These are phyloP conservation scores for Psammodynastes pulverulentus DNA, from an alignment of 2,113 vertebrate genomes.

Conservation along the genomic window DNA sequence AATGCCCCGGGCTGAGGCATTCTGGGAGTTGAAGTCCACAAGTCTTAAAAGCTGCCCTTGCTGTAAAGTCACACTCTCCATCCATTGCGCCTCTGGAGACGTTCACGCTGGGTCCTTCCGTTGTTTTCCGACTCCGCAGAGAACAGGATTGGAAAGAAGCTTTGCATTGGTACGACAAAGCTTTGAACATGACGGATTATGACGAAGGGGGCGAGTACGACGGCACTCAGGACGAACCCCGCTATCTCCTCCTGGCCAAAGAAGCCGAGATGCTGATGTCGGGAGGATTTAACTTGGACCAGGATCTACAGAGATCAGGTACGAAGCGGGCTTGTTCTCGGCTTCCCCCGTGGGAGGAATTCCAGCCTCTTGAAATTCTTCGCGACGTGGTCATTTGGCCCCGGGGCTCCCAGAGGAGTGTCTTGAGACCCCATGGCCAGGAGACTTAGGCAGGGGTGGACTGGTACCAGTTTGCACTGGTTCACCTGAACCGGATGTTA, in stretches of 20 bases:
- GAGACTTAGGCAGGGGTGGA: too few species aligned
- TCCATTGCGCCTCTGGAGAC: background rate
- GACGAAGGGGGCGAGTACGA: conserved; percentile 95
- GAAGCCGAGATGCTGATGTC: conserved; percentile 85
- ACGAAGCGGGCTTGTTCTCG: background rate
- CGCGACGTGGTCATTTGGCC: background rate
- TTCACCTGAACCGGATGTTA: too few species aligned
- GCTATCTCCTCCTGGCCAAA: conserved; percentile 84
- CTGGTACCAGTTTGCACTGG: too few species aligned
- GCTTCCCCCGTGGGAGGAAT: background rate
- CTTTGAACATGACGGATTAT: conserved; percentile 84
- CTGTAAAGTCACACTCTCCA: background rate
- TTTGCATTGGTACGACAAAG: conserved; percentile 82
- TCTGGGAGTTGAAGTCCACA: background rate
- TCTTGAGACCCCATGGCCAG: background rate
- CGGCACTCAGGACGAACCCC: conserved; percentile 88
- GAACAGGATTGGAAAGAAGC: conserved; percentile 84
- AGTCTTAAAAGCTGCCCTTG: background rate
- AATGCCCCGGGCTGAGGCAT: background rate
- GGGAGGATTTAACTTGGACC: conserved; percentile 75
- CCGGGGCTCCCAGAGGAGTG: too few species aligned
- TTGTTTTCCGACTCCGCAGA: conserved; percentile 60
- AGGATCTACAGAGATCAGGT: conserved; percentile 88
- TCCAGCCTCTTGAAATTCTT: background rate
- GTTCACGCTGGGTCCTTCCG: background rate